phyloP scores from a whole-genome alignment of 2,888 invertebrate genomes.

The Campaea margaritaria region DNA sequence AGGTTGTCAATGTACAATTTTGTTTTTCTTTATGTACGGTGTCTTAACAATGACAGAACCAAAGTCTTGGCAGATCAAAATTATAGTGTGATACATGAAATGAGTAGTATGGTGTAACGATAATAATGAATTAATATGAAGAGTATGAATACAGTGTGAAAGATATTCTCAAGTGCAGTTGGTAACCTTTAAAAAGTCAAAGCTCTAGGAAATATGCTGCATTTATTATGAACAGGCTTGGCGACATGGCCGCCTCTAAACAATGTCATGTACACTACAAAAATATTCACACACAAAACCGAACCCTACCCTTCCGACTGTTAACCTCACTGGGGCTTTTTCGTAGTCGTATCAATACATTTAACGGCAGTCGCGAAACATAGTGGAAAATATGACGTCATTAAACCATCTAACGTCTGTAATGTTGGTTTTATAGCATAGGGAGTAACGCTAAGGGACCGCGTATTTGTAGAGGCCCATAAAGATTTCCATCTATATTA shows the following conservation, averaged over 20 bases:
- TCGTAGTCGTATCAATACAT: conserved; percentile 52
- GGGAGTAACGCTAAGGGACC: conserved; percentile 42
- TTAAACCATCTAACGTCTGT: conserved; percentile 55
- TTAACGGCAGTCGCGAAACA: conserved; percentile 57
- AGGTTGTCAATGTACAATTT: not conserved
- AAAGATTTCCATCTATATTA: conserved; percentile 49
- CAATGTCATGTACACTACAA: not conserved
- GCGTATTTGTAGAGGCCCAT: conserved; percentile 44
- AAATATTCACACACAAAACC: not conserved
- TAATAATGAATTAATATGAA: too few species aligned
- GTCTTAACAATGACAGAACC: too few species aligned
- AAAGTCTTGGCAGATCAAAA: too few species aligned
- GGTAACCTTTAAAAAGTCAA: too few species aligned
- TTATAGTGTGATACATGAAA: too few species aligned
- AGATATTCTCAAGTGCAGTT: too few species aligned
- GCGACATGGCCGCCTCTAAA: too few species aligned
- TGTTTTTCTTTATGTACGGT: not conserved
- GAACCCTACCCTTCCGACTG: conserved; percentile 19
- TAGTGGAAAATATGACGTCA: conserved; percentile 61
- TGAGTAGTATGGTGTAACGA: too few species aligned
- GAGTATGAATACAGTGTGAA: too few species aligned
- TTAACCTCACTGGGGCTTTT: conserved; percentile 44
- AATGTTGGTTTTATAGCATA: conserved; percentile 56
- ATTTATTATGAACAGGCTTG: too few species aligned
- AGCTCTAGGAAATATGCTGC: too few species aligned